A percentile compares a stretch with the other conserved stretches of the same genome.
Conservation (phyloP, 2,797 vertebrate species). For the Leptoclinus maculatus region DNA sequence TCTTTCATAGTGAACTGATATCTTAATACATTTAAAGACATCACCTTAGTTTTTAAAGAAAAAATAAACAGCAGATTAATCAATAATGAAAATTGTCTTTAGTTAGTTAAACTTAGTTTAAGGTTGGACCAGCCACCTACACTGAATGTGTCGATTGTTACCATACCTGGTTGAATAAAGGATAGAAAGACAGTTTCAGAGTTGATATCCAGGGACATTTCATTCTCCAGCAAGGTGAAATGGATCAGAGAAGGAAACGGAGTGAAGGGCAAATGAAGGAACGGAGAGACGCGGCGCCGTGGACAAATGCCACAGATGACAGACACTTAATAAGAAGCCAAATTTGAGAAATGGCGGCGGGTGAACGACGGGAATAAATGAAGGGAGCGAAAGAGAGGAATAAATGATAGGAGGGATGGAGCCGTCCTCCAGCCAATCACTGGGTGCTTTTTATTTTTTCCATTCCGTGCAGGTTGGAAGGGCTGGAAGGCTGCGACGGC, state of each 20-base stretch:
- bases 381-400: conserved; percentile 56
- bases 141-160: conserved; percentile 6
- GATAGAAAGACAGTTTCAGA: conserved; percentile 4
- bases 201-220: background rate
- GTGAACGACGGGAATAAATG: conserved; percentile 62
- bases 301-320: conserved; percentile 67
- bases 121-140: background rate
- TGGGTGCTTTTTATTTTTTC: conserved; percentile 43
- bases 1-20: background rate
- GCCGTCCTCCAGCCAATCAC: conserved; percentile 59
- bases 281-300: conserved; percentile 20
- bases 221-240: conserved; percentile 36
- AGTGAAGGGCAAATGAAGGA: conserved; percentile 62
- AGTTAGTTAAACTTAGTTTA: no score
- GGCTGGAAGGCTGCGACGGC: conserved; percentile 37
- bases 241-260: background rate
- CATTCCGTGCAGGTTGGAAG: conserved; percentile 57
- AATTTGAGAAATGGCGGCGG: conserved; percentile 63
- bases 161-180: conserved; percentile 18
- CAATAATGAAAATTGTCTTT: no score
- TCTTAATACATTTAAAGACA: no score
- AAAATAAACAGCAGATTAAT: no score
- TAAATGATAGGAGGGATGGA: conserved; percentile 50
- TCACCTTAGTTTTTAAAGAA: no score
- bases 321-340: conserved; percentile 73